Evolutionary conservation across 2,888 invertebrate species (phyloP), one percentile per base, ranked within the genome.

Genomic region (Calliopum simillimum): DNA sequence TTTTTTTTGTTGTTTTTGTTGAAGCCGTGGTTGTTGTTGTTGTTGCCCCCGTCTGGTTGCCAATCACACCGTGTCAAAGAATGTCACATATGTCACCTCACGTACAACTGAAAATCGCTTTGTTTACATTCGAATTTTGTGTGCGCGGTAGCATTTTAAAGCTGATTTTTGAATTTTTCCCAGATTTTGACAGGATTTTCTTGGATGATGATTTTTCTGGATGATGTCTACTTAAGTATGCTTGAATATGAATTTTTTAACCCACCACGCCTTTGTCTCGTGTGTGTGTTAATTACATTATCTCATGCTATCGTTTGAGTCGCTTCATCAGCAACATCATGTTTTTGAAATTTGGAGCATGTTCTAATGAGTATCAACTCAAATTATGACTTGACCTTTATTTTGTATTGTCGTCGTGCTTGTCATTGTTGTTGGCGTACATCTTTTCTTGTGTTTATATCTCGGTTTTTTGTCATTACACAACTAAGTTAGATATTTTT

Each of bases 21-120:
- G 33, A 8, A 33, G 8, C n/a, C n/a, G n/a, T n/a, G n/a, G n/a
- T n/a, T n/a, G 8, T 33, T 33, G 33, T 33, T 16, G 51, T 21
- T 21, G 51, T n/a, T n/a, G n/a, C n/a, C n/a, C n/a, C n/a, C 21
- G 51, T 14, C 41, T 59, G 6, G 23, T 61, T 61, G 67, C 58
- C 58, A 58, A 49, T 58, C 58, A 58, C 47, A n/a, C 49, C 59
- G 47, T 58, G 46, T 49, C 67, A 59, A 59, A 47, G 59, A 67
- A 67, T 49, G 59, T 58, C 67, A 43, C 58, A 41, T 46, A 47
- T 44, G 25, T 58, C 58, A 58, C 56, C 66, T 56, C 66, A 66
- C 66, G 66, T 66, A 66, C 66, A 23, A 11, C 66, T 14, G 55
- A 23, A 33, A 33, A 33, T 33, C 33, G 33, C 33, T 33, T 33